Conservation (phyloP, 2,888 invertebrate species). For the Ormyrus rosae region DNA sequence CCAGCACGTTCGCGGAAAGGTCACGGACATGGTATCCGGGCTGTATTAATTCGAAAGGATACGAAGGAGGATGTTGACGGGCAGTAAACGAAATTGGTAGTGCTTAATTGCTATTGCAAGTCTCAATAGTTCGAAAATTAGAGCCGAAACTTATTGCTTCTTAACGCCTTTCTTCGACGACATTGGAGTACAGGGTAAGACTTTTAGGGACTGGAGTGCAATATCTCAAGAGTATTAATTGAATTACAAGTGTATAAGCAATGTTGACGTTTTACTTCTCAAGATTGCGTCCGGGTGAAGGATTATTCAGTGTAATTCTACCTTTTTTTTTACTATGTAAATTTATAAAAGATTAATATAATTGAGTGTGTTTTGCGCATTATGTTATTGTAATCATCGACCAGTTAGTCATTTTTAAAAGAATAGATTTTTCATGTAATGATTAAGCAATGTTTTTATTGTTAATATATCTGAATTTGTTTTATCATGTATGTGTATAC, state of each 20-base stretch:
- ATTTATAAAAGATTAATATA: conserved; percentile 10
- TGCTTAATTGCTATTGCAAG: neutral
- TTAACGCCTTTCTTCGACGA: neutral
- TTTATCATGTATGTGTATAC: conserved; percentile 13
- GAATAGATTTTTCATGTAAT: conserved; percentile 1
- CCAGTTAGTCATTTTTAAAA: neutral
- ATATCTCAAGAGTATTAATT: conserved; percentile 34
- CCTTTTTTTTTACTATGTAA: conserved; percentile 6
- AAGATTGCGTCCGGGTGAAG: conserved; percentile 31
- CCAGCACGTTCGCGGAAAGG: conserved; percentile 66
- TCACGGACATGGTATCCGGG: conserved; percentile 73
- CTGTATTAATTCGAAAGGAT: conserved; percentile 65
- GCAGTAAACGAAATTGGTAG: no score
- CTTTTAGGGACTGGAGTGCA: conserved; percentile 39
- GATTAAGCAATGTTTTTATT: conserved; percentile 9
- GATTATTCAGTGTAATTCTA: conserved; percentile 9
- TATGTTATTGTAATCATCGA: neutral
- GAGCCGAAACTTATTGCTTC: conserved; percentile 3
- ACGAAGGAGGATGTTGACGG: neutral
- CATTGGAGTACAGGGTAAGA: conserved; percentile 6
- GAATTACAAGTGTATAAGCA: conserved; percentile 13
- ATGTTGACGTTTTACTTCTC: conserved; percentile 5
- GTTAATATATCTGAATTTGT: conserved; percentile 9
- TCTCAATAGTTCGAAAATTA: neutral
- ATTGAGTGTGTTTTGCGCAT: conserved; percentile 6